Percentiles rank a stretch among this genome's conserved stretches.
phyloP scores from a whole-genome alignment of 2,888 invertebrate species.

The Drosophila affinis region DNA sequence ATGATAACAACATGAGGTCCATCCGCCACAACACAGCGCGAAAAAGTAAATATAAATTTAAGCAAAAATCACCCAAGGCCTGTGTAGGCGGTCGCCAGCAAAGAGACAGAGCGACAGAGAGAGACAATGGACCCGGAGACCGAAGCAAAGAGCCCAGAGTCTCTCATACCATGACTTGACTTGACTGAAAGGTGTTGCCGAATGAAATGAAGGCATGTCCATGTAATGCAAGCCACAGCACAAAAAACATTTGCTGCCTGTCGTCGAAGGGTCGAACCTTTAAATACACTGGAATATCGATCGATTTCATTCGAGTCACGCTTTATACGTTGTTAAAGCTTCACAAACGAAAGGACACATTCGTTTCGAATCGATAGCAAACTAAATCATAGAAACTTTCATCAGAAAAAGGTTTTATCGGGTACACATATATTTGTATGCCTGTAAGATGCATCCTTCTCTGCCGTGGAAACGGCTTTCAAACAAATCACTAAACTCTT shows the following conservation, averaged over 20 bases:
- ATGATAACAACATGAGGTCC: slow-evolving; percentile 77
- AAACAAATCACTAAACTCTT: not conserved
- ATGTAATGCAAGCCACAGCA: slow-evolving; percentile 39
- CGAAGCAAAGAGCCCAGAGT: slow-evolving; percentile 21
- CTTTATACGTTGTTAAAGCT: not conserved
- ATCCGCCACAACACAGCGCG: slow-evolving; percentile 30
- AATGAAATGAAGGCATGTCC: slow-evolving; percentile 66
- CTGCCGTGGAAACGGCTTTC: not conserved
- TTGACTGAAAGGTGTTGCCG: slow-evolving; percentile 79
- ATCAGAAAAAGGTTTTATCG: too few relatives aligned
- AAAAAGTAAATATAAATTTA: slow-evolving; percentile 76
- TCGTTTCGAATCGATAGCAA: too few relatives aligned
- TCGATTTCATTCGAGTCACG: not conserved
- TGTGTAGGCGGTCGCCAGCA: slow-evolving; percentile 70
- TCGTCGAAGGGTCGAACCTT: not conserved
- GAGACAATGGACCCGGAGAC: slow-evolving; percentile 42
- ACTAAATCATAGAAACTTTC: too few relatives aligned
- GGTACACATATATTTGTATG: too few relatives aligned
- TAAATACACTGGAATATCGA: not conserved
- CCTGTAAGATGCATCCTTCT: not conserved
- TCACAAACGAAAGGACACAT: not conserved
- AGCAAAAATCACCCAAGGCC: slow-evolving; percentile 76
- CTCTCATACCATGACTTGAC: slow-evolving; percentile 38
- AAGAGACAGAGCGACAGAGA: slow-evolving; percentile 20
- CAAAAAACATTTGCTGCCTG: slow-evolving; percentile 21